phyloP scores from a whole-genome alignment of 2,797 vertebrate genomes.

The Arrhamphus sclerolepis region DNA sequence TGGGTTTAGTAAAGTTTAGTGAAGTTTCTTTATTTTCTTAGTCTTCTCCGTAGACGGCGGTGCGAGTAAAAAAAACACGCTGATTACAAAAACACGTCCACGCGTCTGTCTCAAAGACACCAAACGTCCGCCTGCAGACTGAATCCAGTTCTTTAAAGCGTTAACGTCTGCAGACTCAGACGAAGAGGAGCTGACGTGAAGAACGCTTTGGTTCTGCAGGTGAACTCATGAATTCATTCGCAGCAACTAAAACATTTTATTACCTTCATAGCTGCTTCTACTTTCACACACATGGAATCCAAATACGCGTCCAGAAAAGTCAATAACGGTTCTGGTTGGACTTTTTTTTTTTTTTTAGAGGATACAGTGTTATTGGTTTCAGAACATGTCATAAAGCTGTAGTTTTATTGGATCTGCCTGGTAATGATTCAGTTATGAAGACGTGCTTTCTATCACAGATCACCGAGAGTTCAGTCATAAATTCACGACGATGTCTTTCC shows the following conservation, averaged over 20 bases:
- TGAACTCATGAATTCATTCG: slow-evolving; percentile 51
- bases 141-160: too few species aligned
- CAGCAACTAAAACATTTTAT: slow-evolving; percentile 56
- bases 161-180: slow-evolving; percentile 51
- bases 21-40: too few species aligned
- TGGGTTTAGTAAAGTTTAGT: too few species aligned
- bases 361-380: slow-evolving; percentile 76
- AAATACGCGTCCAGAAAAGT: slow-evolving; percentile 66
- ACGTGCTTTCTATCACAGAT: slow-evolving; percentile 79
- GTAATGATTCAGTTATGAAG: slow-evolving; percentile 72
- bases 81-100: too few species aligned
- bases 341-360: slow-evolving; percentile 69
- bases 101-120: too few species aligned
- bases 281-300: slow-evolving; percentile 66
- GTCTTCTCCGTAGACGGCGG: too few species aligned
- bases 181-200: slow-evolving; percentile 6
- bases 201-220: slow-evolving; percentile 30
- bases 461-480: slow-evolving; percentile 74
- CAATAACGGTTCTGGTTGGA: slow-evolving; percentile 67
- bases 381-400: slow-evolving; percentile 81
- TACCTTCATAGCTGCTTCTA: slow-evolving; percentile 51
- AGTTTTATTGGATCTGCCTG: slow-evolving; percentile 79
- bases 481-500: slow-evolving; percentile 76
- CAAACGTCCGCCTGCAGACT: too few species aligned
- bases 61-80: too few species aligned